Evolutionary conservation across 2,888 invertebrate species (phyloP), one percentile per base, ranked within the genome.

Genomic region (Eudemis profundana): DNA sequence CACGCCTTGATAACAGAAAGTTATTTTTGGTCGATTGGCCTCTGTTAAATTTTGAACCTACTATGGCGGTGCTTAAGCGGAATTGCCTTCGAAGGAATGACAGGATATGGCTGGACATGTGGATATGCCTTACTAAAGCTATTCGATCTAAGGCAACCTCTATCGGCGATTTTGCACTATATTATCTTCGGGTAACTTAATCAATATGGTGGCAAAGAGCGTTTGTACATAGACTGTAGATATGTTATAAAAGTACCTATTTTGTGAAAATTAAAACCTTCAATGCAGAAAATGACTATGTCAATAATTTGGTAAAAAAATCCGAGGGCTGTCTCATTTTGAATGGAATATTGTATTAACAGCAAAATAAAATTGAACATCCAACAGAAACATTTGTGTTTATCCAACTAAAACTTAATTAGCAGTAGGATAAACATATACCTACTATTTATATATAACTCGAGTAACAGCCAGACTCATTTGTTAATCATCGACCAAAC

Each of bases 101-200:
- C 4, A 17, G 27, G 29, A 15, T 54, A 54, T 44, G 27, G 54
- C 12, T 7, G n/a, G 15, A 51, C n/a, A 15, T 33, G 12, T 36
- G 51, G 23, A 40, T 15, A 29, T 19, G 40, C 17, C 23, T 23
- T 15, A 42, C 40, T 54, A 44, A 46, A 51, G 38, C 60, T 60
- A 65, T 36, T 46, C 27, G 21, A 59, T 14, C 44, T 63, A 49
- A 63, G 62, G 63, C 56, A 42, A 57, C 33, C 49, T 19, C 63
- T 63, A 56, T 38, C 29, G 40, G 49, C 29, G 47, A 54, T 15
- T 54, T 57, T 63, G 56, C 49, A 63, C 49, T 63, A 63, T 61
- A 50, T 50, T 57, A 33, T 50, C 17, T 49, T 56, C n/a, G 12
- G 44, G 50, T 38, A 44, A 36, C 23, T 12, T n/a, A 33, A 64